phyloP scores from a whole-genome alignment of 2,113 vertebrate genomes.

The Chamaea fasciata region DNA sequence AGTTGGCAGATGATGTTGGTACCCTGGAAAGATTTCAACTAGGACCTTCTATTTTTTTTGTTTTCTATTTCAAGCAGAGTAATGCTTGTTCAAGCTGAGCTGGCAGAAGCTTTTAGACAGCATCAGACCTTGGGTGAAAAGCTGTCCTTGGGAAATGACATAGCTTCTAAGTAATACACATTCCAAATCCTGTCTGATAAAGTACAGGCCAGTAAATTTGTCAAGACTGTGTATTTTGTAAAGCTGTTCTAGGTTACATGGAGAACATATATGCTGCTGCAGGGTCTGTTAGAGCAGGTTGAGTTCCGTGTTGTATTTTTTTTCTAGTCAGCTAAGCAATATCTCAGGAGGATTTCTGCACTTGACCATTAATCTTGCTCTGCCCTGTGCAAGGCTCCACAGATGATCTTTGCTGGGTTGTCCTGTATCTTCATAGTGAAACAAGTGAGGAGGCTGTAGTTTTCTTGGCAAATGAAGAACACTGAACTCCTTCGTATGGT shows the following conservation, averaged over 20 bases:
- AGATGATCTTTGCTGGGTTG: background rate
- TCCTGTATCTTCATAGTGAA: background rate
- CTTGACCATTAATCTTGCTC: background rate
- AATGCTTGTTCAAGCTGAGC: background rate
- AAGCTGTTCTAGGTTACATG: background rate
- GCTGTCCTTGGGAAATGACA: background rate
- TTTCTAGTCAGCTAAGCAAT: background rate
- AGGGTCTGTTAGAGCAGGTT: background rate
- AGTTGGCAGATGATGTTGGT: background rate
- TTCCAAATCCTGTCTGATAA: background rate
- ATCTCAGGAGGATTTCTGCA: background rate
- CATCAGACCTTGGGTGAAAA: background rate
- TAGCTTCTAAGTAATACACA: background rate
- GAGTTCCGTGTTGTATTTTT: background rate
- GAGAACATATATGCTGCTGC: background rate
- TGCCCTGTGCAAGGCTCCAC: background rate
- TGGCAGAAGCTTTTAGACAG: background rate
- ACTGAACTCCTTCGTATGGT: background rate
- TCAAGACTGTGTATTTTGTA: background rate
- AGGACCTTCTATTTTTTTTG: background rate
- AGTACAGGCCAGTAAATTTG: background rate
- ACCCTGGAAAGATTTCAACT: background rate
- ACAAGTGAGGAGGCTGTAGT: background rate
- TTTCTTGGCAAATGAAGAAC: background rate
- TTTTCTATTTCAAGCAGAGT: background rate